Percentiles rank a stretch among this genome's conserved stretches.
Evolutionary conservation across 1,140 invertebrate genomes (phyloP).

Genomic region (Stratiolaelaps scimitus): DNA sequence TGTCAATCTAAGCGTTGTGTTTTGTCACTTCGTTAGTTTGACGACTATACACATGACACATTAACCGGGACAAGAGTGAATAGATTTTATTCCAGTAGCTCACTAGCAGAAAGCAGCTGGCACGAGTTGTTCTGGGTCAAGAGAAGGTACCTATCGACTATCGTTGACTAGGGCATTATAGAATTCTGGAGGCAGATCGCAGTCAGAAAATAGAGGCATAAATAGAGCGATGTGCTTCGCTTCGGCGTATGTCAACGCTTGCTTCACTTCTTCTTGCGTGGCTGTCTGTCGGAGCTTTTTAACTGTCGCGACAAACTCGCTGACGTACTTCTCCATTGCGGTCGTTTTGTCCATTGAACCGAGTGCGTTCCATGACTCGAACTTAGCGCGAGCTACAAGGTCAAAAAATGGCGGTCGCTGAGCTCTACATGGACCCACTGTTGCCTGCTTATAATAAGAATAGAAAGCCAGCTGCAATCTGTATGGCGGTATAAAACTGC

Average conservation of each 20-base stretch:
- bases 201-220: background rate
- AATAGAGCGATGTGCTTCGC: background rate
- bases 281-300: too few species aligned
- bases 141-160: too few species aligned
- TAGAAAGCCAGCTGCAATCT: constrained; percentile 87
- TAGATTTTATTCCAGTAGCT: too few species aligned
- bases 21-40: too few species aligned
- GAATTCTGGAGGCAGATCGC: too few species aligned
- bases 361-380: constrained; percentile 72
- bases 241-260: constrained; percentile 5
- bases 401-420: constrained; percentile 78
- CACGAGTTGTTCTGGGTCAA: too few species aligned
- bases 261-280: constrained; percentile 49
- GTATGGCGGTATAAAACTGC: constrained; percentile 83
- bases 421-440: constrained; percentile 64
- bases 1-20: too few species aligned
- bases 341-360: constrained; percentile 60
- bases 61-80: too few species aligned
- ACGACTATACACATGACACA: too few species aligned
- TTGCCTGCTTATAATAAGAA: constrained; percentile 86
- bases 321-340: constrained; percentile 81
- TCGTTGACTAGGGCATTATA: too few species aligned
- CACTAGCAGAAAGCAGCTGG: too few species aligned
- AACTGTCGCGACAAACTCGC: constrained; percentile 52
- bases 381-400: constrained; percentile 71